Base-by-base conservation (phyloP, 2,888 invertebrate genomes). In the Aquatica leii region DNA sequence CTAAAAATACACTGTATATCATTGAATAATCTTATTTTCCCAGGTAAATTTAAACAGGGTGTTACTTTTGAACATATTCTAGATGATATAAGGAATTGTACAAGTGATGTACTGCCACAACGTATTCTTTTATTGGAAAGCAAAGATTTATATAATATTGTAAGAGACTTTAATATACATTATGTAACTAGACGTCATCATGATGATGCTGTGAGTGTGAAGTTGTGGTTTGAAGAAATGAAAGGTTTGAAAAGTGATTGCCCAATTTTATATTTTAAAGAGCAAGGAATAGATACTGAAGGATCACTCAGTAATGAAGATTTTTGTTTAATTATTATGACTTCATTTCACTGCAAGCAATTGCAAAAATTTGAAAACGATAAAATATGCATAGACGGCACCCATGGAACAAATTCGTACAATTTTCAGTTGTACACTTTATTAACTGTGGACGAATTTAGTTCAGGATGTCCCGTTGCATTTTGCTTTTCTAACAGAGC, bases 331-430 rank as follows among this genome's bases (percentile, higher is more conserved):
- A 18, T 48, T 20, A 48, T 48, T 18, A 48, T 48, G 48, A 48
- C 48, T 17, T n/a, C 8, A 20, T 20, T 18, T 48, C 48, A 48
- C 18, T n/a, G n/a, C n/a, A n/a, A n/a, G n/a, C n/a, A n/a, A n/a
- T n/a, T n/a, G n/a, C n/a, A n/a, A n/a, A n/a, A 20, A 17, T 48
- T 48, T 48, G 48, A 21, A 17, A 20, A 48, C n/a, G 21, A 48
- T 18, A 18, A 48, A 48, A 48, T 48, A 17, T 48, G 48, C 48
- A 48, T 48, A 20, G 48, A 48, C 18, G 48, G 48, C n/a, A 50
- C 50, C 1, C 50, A 50, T 8, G 50, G 50, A 4, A 50, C 50
- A n/a, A 37, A 37, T 37, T 11, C 5, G 12, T 37, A 37, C n/a
- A 37, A 37, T 5, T 37, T 37, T 37, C 37, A 8, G 3, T 9